Evolutionary conservation across 1,140 invertebrate species (phyloP), one percentile per base, ranked within the genome.

Genomic region (Streblospio benedicti): DNA sequence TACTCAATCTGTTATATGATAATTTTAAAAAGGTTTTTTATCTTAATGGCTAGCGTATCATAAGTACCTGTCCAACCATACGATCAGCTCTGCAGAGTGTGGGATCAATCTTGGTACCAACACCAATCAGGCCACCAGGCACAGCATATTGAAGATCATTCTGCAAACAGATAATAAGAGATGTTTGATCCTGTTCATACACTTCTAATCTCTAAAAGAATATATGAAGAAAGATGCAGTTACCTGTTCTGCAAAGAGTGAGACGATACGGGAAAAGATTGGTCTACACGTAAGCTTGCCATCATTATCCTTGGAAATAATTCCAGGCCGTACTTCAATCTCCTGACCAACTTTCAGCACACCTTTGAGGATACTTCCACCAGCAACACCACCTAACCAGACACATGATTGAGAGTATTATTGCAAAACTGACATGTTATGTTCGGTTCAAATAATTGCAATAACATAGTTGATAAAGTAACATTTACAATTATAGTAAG

Each of bases 141-240:
- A 99, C 96, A 59, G 96, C 97, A 80, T 91, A 99, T 77, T 97
- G 92, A 30, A 99, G 81, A 76, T 97, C 93, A 80, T 99, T 99
- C 80, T 98, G 93, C n/a, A n/a, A n/a, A n/a, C n/a, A n/a, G n/a
- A n/a, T n/a, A n/a, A n/a, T n/a, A n/a, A n/a, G n/a, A n/a, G n/a
- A n/a, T n/a, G n/a, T n/a, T n/a, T n/a, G n/a, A n/a, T n/a, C n/a
- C n/a, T n/a, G n/a, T n/a, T n/a, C n/a, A n/a, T n/a, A n/a, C n/a
- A n/a, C n/a, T n/a, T n/a, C n/a, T n/a, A n/a, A n/a, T n/a, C n/a
- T n/a, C n/a, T n/a, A n/a, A n/a, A n/a, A n/a, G n/a, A n/a, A n/a
- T n/a, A n/a, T n/a, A n/a, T n/a, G n/a, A n/a, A n/a, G n/a, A n/a
- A n/a, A n/a, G n/a, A n/a, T n/a, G n/a, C n/a, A n/a, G n/a, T n/a